Evolutionary conservation across 2,113 vertebrate genomes (phyloP).

Genomic region (Halcyon senegalensis): DNA sequence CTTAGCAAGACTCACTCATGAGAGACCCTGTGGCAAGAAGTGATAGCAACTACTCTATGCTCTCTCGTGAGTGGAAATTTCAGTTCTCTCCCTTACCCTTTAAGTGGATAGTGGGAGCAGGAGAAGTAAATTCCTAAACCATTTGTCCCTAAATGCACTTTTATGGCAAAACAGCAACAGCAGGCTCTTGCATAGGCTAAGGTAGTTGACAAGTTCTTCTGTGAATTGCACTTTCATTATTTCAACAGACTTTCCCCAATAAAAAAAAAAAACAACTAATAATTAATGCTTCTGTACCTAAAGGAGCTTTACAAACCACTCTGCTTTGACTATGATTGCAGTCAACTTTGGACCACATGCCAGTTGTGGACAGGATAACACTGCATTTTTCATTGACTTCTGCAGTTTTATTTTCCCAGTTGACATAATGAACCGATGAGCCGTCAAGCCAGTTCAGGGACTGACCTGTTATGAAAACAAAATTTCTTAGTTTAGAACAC

Average conservation of each 20-base stretch:
- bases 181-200: background rate
- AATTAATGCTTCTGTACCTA: conserved; percentile 76
- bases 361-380: conserved; percentile 80
- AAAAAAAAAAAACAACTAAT: background rate
- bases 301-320: conserved; percentile 87
- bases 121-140: background rate
- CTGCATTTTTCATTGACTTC: conserved; percentile 72
- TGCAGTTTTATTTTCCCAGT: conserved; percentile 78
- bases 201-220: background rate
- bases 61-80: background rate
- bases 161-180: background rate
- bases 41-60: background rate
- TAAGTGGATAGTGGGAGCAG: background rate
- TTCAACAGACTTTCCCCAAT: background rate
- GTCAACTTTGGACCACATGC: conserved; percentile 81
- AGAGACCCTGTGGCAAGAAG: background rate
- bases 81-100: background rate
- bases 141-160: background rate
- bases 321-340: conserved; percentile 81
- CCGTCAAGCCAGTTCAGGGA: conserved; percentile 85
- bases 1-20: background rate
- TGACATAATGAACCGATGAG: conserved; percentile 79
- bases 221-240: background rate
- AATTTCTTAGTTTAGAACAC: background rate
- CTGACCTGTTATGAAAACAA: conserved; percentile 57